Base-by-base conservation (phyloP, 2,113 vertebrate species). In the Platysteira castanea region DNA sequence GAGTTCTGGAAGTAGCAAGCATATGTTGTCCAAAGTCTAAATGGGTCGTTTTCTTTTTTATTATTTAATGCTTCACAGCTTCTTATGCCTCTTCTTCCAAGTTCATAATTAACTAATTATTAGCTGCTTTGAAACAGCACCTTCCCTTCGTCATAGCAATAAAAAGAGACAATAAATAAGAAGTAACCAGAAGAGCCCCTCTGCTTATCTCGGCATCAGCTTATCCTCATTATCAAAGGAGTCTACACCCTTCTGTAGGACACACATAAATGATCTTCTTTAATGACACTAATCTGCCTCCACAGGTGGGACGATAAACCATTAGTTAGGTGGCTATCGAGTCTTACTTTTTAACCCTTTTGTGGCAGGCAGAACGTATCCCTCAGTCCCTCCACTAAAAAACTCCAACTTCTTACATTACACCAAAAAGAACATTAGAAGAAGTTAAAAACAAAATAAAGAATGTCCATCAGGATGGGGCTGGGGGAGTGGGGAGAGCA, bases 31-130 rank as follows among this genome's bases (percentile, higher is more conserved):
- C 98, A 98, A 98, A 98, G 98, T 98, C 98, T 98, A 98, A 97
- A 95, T 93, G 95, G 91, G 79, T 52, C 86, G 94, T 94, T 97
- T 96, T 96, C 91, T 95, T 95, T 95, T 97, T 98, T 98, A 98
- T 97, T 97, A 97, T 98, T 98, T 97, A 97, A 98, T 96, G 96
- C 97, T 97, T 98, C 97, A 97, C 96, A 96, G 97, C 96, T 95
- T 97, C 93, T 96, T 95, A 97, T 97, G 97, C 97, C 94, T 96
- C 97, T 97, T 97, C 94, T 96, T 97, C 97, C 91, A 97, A 97
- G 98, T 98, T 98, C 98, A 98, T 98, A 98, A 98, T 98, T 98
- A 98, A 98, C 98, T 98, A 98, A 98, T 98, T 98, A 98, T 98
- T 98, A 98, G 98, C 97, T 98, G 96, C 96, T 98, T 97, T 97